These are phyloP conservation scores for Onychomys arenicola DNA, from an alignment of 2,797 vertebrate genomes.

Conservation along the genomic window DNA sequence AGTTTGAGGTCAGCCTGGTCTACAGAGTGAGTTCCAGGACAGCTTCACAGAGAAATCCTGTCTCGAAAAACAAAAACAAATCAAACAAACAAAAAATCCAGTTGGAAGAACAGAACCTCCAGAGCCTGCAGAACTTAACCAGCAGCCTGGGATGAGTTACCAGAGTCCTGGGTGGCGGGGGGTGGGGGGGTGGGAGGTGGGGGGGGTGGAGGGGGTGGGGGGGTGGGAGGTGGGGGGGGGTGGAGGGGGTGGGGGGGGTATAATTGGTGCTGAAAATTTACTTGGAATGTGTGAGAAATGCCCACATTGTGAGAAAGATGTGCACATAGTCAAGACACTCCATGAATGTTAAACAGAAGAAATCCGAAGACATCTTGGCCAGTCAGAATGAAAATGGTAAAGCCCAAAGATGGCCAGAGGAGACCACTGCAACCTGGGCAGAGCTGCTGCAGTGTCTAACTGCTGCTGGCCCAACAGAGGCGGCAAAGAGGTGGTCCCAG, in stretches of 20 bases:
- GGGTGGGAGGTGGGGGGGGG: too few relatives aligned
- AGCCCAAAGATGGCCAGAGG: not conserved
- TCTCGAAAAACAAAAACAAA: not conserved
- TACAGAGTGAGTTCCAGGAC: too few relatives aligned
- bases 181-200: too few relatives aligned
- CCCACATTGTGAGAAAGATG: not conserved
- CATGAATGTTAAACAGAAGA: not conserved
- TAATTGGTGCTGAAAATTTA: not conserved
- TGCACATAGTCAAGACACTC: not conserved
- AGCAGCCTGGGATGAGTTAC: not conserved
- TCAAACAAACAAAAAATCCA: not conserved
- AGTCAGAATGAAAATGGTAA: not conserved
- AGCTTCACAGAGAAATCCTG: too few relatives aligned
- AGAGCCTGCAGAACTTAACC: not conserved
- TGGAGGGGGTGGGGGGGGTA: too few relatives aligned
- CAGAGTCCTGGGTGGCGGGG: not conserved
- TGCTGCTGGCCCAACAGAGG: not conserved
- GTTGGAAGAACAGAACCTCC: not conserved
- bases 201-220: too few relatives aligned
- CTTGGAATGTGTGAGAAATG: too few relatives aligned
- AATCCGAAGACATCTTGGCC: not conserved
- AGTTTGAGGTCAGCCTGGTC: too few relatives aligned
- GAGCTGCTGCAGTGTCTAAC: not conserved
- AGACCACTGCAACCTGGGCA: not conserved
- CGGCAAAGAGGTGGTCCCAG: not conserved